These are phyloP conservation scores for Bryconaethiops microstoma DNA, from an alignment of 2,797 vertebrate species.

Conservation along the genomic window DNA sequence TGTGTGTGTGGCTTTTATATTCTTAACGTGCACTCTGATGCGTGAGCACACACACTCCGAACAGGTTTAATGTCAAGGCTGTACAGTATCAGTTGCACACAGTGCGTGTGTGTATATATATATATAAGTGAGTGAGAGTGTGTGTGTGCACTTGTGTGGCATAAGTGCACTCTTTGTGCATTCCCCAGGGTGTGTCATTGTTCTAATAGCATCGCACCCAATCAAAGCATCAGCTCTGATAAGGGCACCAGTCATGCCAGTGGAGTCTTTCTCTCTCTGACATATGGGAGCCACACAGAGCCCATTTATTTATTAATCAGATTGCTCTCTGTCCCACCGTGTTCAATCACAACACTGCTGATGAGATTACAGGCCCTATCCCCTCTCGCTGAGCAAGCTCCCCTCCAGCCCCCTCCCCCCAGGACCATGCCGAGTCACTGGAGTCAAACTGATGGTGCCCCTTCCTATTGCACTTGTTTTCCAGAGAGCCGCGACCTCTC, in stretches of 20 bases:
- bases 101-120: background rate
- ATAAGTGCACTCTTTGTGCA: constrained; percentile 44
- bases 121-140: background rate
- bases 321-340: constrained; percentile 58
- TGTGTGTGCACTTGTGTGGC: constrained; percentile 13
- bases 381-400: constrained; percentile 22
- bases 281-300: constrained; percentile 64
- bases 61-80: constrained; percentile 31
- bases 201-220: constrained; percentile 62
- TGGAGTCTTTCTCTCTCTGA: constrained; percentile 62
- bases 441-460: constrained; percentile 33
- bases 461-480: constrained; percentile 1
- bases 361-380: constrained; percentile 51
- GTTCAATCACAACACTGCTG: constrained; percentile 59
- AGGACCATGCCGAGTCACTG: constrained; percentile 13
- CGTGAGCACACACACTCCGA: constrained; percentile 18
- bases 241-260: constrained; percentile 52
- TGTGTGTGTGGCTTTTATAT: constrained; percentile 32
- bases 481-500: constrained; percentile 16
- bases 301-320: constrained; percentile 64
- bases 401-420: background rate
- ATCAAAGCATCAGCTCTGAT: constrained; percentile 65
- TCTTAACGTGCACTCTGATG: constrained; percentile 31
- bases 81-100: constrained; percentile 19
- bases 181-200: constrained; percentile 52